phyloP scores from a whole-genome alignment of 1,140 invertebrate species.

The Hydropsyche tenuis region DNA sequence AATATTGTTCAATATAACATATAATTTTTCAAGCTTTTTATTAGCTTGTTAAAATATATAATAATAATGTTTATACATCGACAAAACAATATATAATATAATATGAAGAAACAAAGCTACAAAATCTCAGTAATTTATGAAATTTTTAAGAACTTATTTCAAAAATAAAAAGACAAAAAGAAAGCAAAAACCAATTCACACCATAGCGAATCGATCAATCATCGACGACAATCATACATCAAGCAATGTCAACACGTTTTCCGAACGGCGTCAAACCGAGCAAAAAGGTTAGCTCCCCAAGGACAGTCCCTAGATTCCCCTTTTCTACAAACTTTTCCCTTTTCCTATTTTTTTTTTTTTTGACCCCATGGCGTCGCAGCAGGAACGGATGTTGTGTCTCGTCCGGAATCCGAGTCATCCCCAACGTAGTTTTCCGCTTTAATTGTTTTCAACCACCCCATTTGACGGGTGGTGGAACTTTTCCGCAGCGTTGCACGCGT shows the following conservation, averaged over 20 bases:
- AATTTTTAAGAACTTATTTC: too few relatives aligned
- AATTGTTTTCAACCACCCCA: constrained; percentile 35
- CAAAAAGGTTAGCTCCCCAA: neutral
- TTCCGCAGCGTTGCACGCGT: constrained; percentile 3
- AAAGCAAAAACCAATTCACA: too few relatives aligned
- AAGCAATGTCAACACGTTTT: constrained; percentile 29
- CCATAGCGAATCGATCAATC: constrained; percentile 10
- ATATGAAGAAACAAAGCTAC: too few relatives aligned
- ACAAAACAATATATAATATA: too few relatives aligned
- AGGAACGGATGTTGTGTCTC: constrained; percentile 15
- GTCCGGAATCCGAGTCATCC: constrained; percentile 7
- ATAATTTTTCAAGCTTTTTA: too few relatives aligned
- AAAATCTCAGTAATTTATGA: too few relatives aligned
- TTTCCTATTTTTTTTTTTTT: neutral
- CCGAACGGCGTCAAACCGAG: constrained; percentile 12
- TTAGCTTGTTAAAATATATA: too few relatives aligned
- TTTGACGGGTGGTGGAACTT: neutral
- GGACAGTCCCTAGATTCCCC: neutral
- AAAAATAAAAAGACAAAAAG: too few relatives aligned
- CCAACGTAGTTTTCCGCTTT: constrained; percentile 21
- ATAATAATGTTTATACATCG: too few relatives aligned
- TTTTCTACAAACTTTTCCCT: constrained; percentile 7
- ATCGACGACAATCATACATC: constrained; percentile 19
- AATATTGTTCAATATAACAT: too few relatives aligned
- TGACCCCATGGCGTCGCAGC: neutral